Evolutionary conservation across 2,888 invertebrate genomes (phyloP), one percentile per base, ranked within the genome.

Genomic region (Trichacis sp.): DNA sequence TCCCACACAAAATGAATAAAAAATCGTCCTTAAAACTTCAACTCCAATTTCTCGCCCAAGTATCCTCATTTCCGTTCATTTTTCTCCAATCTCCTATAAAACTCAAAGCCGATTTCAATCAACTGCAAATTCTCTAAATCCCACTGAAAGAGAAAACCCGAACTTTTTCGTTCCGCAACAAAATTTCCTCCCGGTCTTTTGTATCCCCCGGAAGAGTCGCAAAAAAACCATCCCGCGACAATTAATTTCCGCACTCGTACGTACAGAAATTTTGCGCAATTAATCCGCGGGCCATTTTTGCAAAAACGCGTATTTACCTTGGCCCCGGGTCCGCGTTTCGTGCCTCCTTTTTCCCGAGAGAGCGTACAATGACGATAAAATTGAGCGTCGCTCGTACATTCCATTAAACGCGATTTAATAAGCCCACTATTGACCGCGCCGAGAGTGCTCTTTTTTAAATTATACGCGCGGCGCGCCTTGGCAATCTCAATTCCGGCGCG

Each of bases 381-480:
- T 29, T 40, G 52, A 62, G 57, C 8, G 53, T 36, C 20, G 42
- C 15, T 14, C 48, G 33, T 33, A 53, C 38, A 51, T 55, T 57
- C 48, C 45, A 64, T 64, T 53, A 57, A 63, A 54, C 49, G 33
- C 47, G 50, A 63, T 63, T 60, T 64, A 60, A 67, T 53, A 60
- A 63, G 54, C 59, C 52, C 20, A 30, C 45, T 63, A 67, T 47
- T 63, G 62, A 57, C 59, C 57, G 56, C 30, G 47, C 62, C 38
- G 62, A 59, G 53, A 67, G 56, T 49, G 53, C 57, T 63, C 57
- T 56, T 60, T 11, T 62, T 67, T 29, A 38, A 52, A 40, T 59
- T 49, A 58, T 62, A 49, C 46, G 58, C 62, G 49, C 43, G 58
- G 51, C 38, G 43, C 38, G 51, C 47, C 55, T 48, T 55, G 53